These are phyloP conservation scores for Gobio gobio DNA, from an alignment of 2,113 vertebrate species.

Conservation along the genomic window DNA sequence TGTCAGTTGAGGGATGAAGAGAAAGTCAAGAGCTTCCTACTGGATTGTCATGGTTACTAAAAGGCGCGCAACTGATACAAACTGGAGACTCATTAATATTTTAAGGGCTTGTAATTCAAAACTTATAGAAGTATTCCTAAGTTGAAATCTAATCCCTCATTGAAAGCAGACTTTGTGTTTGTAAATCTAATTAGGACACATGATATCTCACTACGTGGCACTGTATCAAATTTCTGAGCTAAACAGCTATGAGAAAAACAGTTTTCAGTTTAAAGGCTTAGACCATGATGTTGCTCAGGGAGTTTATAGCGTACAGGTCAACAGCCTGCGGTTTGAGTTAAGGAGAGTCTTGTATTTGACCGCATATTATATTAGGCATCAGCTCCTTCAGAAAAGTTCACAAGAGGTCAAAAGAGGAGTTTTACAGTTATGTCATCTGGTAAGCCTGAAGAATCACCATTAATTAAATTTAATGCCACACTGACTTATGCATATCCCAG, in stretches of 20 bases:
- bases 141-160: slow-evolving; percentile 73
- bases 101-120: slow-evolving; percentile 73
- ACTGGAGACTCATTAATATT: slow-evolving; percentile 73
- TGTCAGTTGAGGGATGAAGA: not conserved
- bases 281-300: not conserved
- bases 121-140: slow-evolving; percentile 73
- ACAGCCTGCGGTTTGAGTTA: not conserved
- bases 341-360: not conserved
- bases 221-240: slow-evolving; percentile 70
- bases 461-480: slow-evolving; percentile 47
- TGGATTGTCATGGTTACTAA: slow-evolving; percentile 44
- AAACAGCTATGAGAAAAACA: slow-evolving; percentile 53
- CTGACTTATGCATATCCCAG: slow-evolving; percentile 58
- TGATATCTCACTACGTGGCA: slow-evolving; percentile 59
- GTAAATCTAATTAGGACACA: slow-evolving; percentile 80
- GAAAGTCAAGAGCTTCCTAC: slow-evolving; percentile 10
- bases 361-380: not conserved
- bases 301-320: not conserved
- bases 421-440: not conserved
- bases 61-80: slow-evolving; percentile 59
- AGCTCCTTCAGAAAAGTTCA: not conserved
- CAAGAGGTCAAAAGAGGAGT: not conserved
- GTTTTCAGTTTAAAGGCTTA: slow-evolving; percentile 54
- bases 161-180: slow-evolving; percentile 73
- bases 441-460: not conserved